Evolutionary conservation across 2,888 invertebrate species (phyloP), one percentile per base, ranked within the genome.

Genomic region (Reticulitermes lucifugus): DNA sequence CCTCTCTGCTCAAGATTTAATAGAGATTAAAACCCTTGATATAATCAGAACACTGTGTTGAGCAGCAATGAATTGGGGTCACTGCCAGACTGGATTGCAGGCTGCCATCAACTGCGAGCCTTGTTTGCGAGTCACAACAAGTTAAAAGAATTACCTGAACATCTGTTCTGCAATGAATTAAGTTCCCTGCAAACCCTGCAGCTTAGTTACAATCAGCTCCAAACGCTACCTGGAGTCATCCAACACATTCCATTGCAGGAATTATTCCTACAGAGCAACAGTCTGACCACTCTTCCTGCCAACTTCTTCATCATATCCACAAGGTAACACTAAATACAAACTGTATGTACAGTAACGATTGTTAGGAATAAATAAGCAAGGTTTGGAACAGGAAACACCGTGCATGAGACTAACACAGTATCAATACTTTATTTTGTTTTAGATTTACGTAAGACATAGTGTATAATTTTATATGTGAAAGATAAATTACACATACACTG

Each of bases 101-200:
- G 94, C 60, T 95, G 96, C 89, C 94, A 94, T 29, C 94, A 95
- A 87, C 91, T 97, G 79, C 93, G 94, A 79, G 94, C 94, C 18
- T 91, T 97, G 22, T 95, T 95, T 88, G 96, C 96, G 25, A 95
- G 94, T 88, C 95, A 96, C 90, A 97, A 97, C 89, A 92, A 93
- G 77, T 90, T 96, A 79, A 93, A 93, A 55, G 93, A 93, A 21
- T 91, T 96, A 21, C 96, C 96, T 12, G 95, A 96, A 82, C 94
- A 96, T 89, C 89, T 96, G 77, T 94, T 96, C 88, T 94, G 94
- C 89, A 95, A 95, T 88, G 95, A 96, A 90, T 93, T 95, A 83
- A 94, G 94, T 82, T 94, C 94, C 87, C 91, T 87, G 65, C 95
- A 95, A 88, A 95, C 94, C 60, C 91, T 96, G 41, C 95, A 96